phyloP scores from a whole-genome alignment of 2,113 vertebrate species.

The Amazona vittata region DNA sequence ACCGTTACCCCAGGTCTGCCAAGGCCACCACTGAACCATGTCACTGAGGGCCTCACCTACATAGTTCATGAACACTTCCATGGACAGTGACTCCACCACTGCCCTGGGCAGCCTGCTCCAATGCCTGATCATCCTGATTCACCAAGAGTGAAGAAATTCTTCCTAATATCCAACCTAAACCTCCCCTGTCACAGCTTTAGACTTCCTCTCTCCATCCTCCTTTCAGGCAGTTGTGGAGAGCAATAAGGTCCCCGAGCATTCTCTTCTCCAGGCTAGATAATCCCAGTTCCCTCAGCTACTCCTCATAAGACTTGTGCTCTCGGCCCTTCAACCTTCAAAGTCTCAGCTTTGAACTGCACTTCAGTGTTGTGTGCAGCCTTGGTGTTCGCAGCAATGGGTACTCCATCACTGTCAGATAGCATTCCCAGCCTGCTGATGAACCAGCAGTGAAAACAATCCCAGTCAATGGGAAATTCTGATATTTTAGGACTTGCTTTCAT shows the following conservation, averaged over 20 bases:
- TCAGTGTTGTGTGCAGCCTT: not conserved
- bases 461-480: accelerated
- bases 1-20: not conserved
- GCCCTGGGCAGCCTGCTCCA: not conserved
- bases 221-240: not conserved
- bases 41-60: not conserved
- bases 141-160: not conserved
- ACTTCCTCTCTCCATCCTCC: not conserved
- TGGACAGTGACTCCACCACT: not conserved
- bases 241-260: not conserved
- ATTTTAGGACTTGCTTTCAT: not conserved
- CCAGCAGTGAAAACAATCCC: not conserved
- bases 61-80: not conserved
- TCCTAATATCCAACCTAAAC: not conserved
- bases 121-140: not conserved
- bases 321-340: not conserved
- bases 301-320: not conserved
- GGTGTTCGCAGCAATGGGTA: accelerated
- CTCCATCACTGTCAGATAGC: not conserved
- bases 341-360: not conserved
- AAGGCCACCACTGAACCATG: not conserved
- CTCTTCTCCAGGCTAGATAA: not conserved
- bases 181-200: not conserved
- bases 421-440: accelerated
- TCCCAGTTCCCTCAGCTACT: not conserved